Evolutionary conservation across 2,888 invertebrate genomes (phyloP).

Genomic region (Xestia sexstrigata): DNA sequence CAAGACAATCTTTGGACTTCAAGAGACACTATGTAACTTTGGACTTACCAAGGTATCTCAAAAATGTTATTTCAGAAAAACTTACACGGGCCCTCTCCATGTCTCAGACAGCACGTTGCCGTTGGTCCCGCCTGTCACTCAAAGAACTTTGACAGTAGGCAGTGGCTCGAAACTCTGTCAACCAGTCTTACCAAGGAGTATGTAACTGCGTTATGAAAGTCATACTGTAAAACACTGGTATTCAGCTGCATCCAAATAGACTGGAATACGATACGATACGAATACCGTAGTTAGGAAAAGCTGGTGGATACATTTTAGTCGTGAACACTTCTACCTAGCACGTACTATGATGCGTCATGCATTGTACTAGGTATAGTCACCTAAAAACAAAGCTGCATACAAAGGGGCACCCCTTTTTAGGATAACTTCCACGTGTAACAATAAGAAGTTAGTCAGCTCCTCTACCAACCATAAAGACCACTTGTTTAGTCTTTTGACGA

Average conservation of each 20-base stretch:
- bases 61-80: too few species aligned
- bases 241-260: neutral
- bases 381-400: slow-evolving; percentile 18
- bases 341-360: neutral
- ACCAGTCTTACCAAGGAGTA: neutral
- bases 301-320: neutral
- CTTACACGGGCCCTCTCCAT: too few species aligned
- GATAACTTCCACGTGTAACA: neutral
- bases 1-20: too few species aligned
- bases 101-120: too few species aligned
- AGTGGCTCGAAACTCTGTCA: neutral
- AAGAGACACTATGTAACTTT: too few species aligned
- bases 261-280: neutral
- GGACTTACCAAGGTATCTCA: too few species aligned
- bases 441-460: neutral
- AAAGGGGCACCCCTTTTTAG: slow-evolving; percentile 11
- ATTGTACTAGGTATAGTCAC: neutral
- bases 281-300: neutral
- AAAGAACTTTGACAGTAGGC: neutral
- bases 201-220: neutral
- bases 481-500: neutral
- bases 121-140: neutral
- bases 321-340: neutral
- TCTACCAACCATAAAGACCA: too few species aligned
- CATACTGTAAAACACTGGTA: neutral